Conservation (phyloP, 35 echinoderm and acorn worm species). For the Patiria miniata region DNA sequence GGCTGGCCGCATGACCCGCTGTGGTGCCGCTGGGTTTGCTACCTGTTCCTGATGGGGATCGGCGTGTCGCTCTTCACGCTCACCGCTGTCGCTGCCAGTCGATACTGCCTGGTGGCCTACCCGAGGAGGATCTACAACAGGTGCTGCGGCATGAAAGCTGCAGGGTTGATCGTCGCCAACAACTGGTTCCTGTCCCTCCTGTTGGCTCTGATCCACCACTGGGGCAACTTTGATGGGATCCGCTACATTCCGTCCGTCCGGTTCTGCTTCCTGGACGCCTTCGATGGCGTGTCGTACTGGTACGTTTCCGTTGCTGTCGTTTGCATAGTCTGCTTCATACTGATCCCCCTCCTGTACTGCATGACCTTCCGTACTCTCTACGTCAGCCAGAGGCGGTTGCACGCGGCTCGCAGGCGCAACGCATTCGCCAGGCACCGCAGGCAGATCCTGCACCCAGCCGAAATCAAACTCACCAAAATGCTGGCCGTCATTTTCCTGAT, state of each 20-base stretch:
- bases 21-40: constrained; percentile 38
- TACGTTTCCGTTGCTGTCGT: not conserved
- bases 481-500: too few relatives aligned
- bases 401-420: too few relatives aligned
- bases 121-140: not conserved
- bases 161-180: constrained; percentile 32
- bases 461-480: too few relatives aligned
- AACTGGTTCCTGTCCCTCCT: constrained; percentile 46
- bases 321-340: not conserved
- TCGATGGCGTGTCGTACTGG: not conserved
- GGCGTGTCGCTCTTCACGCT: constrained; percentile 44
- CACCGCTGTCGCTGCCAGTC: constrained; percentile 55
- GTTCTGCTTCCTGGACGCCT: not conserved
- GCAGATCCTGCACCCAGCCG: too few relatives aligned
- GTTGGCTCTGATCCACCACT: constrained; percentile 37
- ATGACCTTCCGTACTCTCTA: not conserved
- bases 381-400: not conserved
- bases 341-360: not conserved
- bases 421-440: not conserved
- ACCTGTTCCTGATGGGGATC: constrained; percentile 42
- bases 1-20: constrained; percentile 32
- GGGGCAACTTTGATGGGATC: constrained; percentile 20
- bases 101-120: constrained; percentile 44
- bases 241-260: not conserved
- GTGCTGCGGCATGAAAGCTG: not conserved